Conservation (phyloP, 2,113 vertebrate genomes). For the Apeltes quadracus region DNA sequence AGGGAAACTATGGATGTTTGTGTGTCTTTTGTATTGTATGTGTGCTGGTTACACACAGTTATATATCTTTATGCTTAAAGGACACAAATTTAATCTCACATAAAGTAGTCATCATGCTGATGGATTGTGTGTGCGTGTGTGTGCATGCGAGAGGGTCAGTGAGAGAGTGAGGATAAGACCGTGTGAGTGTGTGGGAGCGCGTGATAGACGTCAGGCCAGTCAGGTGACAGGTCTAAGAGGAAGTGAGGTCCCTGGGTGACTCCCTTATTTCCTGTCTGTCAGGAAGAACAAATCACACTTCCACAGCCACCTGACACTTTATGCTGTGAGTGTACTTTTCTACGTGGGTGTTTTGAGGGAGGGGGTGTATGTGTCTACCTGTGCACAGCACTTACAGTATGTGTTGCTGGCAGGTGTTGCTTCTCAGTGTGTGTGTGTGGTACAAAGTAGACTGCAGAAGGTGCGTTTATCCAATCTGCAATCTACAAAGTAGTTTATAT, state of each 20-base stretch:
- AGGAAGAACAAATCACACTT: constrained; percentile 62
- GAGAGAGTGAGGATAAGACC: constrained; percentile 2
- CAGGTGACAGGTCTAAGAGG: constrained; percentile 62
- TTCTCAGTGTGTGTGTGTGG: constrained; percentile 25
- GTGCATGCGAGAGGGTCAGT: neutral
- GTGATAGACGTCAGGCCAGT: constrained; percentile 64
- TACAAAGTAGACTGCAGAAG: neutral
- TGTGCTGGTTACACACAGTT: neutral
- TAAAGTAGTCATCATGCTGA: constrained; percentile 9
- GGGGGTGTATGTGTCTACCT: constrained; percentile 16
- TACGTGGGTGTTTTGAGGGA: constrained; percentile 9
- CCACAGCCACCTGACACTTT: constrained; percentile 47
- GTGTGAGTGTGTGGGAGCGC: constrained; percentile 11
- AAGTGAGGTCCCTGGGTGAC: constrained; percentile 66
- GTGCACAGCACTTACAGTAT: constrained; percentile 13
- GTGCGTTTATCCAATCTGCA: constrained; percentile 6
- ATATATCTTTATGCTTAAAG: neutral
- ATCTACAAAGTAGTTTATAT: neutral
- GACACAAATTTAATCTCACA: constrained; percentile 34
- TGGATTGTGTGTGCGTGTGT: constrained; percentile 12
- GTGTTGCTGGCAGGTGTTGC: constrained; percentile 3
- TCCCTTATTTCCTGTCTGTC: constrained; percentile 74
- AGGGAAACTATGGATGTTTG: neutral
- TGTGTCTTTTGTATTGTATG: neutral
- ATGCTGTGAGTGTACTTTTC: neutral